phyloP scores from a whole-genome alignment of 2,888 invertebrate species.

The Helicoverpa assulta region DNA sequence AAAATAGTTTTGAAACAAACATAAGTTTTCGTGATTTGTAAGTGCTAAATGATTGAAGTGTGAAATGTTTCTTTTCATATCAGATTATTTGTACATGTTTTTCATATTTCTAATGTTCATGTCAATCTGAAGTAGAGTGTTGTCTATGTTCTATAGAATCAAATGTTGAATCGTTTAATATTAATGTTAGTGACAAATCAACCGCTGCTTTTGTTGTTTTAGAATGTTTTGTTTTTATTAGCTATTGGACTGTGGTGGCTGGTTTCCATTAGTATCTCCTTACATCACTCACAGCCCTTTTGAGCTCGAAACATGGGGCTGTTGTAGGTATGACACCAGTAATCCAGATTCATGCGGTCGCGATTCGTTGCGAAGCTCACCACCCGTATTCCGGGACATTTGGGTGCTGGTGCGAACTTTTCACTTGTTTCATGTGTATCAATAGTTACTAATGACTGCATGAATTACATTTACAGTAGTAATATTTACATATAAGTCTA shows the following conservation, averaged over 20 bases:
- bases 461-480: slow-evolving; percentile 36
- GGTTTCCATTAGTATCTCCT: slow-evolving; percentile 51
- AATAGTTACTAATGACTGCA: slow-evolving; percentile 47
- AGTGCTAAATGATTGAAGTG: slow-evolving; percentile 2
- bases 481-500: neutral
- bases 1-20: slow-evolving; percentile 24
- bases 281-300: slow-evolving; percentile 43
- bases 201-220: slow-evolving; percentile 52
- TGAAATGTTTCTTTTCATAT: slow-evolving; percentile 18
- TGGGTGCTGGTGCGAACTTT: slow-evolving; percentile 55
- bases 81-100: slow-evolving; percentile 13
- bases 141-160: slow-evolving; percentile 2
- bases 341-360: slow-evolving; percentile 30
- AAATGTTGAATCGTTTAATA: slow-evolving; percentile 22
- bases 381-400: slow-evolving; percentile 38
- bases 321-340: slow-evolving; percentile 50
- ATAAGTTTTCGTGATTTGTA: slow-evolving; percentile 17
- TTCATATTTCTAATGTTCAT: slow-evolving; percentile 20
- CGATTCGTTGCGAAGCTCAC: slow-evolving; percentile 24
- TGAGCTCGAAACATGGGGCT: slow-evolving; percentile 55
- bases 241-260: slow-evolving; percentile 54
- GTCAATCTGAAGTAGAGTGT: slow-evolving; percentile 5
- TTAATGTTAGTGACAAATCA: slow-evolving; percentile 29
- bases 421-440: slow-evolving; percentile 44
- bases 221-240: slow-evolving; percentile 59